Conservation (phyloP, 2,113 vertebrate genomes). For the Eulemur rufifrons region DNA sequence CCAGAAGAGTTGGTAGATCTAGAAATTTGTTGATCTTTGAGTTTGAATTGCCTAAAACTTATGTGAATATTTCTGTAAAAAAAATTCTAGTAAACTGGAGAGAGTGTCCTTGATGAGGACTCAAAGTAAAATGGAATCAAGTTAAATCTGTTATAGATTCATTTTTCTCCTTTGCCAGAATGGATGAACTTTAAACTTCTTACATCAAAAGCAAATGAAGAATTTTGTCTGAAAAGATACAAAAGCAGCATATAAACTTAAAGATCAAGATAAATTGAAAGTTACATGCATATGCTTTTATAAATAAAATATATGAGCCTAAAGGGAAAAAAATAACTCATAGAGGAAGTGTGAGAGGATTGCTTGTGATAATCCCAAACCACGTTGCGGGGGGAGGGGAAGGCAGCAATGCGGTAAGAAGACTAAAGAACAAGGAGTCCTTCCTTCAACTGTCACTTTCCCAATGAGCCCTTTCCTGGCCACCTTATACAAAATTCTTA, state of each 20-base stretch:
- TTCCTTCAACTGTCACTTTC: background rate
- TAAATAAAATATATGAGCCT: background rate
- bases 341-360: background rate
- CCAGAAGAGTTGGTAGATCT: background rate
- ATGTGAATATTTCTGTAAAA: background rate
- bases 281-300: background rate
- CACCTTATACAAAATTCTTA: background rate
- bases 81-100: background rate
- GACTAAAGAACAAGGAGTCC: background rate
- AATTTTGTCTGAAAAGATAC: background rate
- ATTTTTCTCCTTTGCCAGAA: background rate
- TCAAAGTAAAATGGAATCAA: background rate
- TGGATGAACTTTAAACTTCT: background rate
- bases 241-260: background rate
- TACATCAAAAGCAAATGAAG: conserved; percentile 16
- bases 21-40: background rate
- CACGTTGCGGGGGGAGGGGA: too few species aligned
- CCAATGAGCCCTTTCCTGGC: background rate
- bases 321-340: background rate
- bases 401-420: background rate
- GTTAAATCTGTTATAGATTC: background rate
- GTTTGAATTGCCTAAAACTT: background rate
- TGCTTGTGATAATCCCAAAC: background rate
- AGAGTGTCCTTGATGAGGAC: background rate
- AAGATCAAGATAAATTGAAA: background rate